Evolutionary conservation across 2,113 vertebrate genomes (phyloP), one percentile per base, ranked within the genome.

Genomic region (Mustela nigripes): DNA sequence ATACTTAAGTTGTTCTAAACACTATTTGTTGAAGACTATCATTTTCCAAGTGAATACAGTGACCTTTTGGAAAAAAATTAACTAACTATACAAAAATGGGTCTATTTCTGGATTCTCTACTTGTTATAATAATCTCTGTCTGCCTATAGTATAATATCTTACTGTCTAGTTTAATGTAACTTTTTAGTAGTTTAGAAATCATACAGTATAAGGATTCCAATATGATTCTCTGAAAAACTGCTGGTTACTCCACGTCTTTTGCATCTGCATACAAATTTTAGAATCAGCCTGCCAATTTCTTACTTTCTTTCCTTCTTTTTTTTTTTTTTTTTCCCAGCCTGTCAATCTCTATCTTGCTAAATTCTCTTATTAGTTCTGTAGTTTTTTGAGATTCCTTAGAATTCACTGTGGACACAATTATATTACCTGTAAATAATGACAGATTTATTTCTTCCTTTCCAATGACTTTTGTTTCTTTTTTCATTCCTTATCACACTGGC

Each of bases 161-260:
- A 48, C 22, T 67, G 18, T 56, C 14, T 50, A 1, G 39, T 60
- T 89, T 84, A 89, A 78, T 60, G 12, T 39, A 84, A 69, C n/a
- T 39, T 93, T 92, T 78, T 69, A 85, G 0, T 82, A 78, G 60
- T 93, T 93, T 62, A 89, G 76, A 84, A 93, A 76, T 89, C 19
- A 83, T 22, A 63, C 22, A 65, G 39, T 48, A 8, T 39, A 88
- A 92, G 22, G 26, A 67, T 56, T 83, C 24, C 28, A 74, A 76
- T 65, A 74, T n/a, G 12, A 28, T 42, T 88, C 81, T 91, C 53
- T 24, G 71, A 45, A 87, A 71, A 94, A 73, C 33, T 85, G 50
- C 67, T 84, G 39, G 60, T 42, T 78, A 62, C 73, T 90, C 19
- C 65, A 76, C 18, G 19, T 39, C 50, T 80, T 86, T 42, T 45